A percentile compares a stretch with the other conserved stretches of the same genome.
Evolutionary conservation across 2,888 invertebrate species (phyloP).

Genomic region (Trissolcus brochymenae): DNA sequence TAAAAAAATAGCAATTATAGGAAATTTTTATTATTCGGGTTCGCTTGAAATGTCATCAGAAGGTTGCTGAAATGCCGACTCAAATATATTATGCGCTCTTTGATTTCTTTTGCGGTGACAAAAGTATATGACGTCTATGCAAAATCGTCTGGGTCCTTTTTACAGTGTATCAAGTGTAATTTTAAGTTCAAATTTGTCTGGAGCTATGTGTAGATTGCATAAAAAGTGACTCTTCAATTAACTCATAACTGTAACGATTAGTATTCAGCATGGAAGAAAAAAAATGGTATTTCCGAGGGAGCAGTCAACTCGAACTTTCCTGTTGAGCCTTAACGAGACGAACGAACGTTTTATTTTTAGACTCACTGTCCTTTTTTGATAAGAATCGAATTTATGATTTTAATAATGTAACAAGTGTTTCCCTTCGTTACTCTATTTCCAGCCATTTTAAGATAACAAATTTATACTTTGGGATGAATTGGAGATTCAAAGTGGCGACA

Average conservation of each 20-base stretch:
- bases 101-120: not conserved
- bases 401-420: no score
- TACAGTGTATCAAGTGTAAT: not conserved
- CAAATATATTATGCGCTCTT: not conserved
- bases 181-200: not conserved
- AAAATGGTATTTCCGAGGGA: slow-evolving; percentile 21
- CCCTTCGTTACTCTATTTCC: no score
- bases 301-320: slow-evolving; percentile 15
- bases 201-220: not conserved
- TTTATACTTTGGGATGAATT: no score
- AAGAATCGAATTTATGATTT: no score
- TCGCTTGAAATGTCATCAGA: not conserved
- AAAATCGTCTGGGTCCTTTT: not conserved
- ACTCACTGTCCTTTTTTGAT: not conserved
- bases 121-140: not conserved
- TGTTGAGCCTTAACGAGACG: slow-evolving; percentile 14
- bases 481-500: no score
- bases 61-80: not conserved
- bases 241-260: slow-evolving; percentile 28
- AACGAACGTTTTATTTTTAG: slow-evolving; percentile 11
- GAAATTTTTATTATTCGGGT: no score
- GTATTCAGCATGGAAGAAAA: slow-evolving; percentile 24
- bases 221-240: slow-evolving; percentile 5
- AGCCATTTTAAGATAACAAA: no score
- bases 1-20: no score